Base-by-base conservation (phyloP, 2,888 invertebrate species). In the Seladonia tumulorum region DNA sequence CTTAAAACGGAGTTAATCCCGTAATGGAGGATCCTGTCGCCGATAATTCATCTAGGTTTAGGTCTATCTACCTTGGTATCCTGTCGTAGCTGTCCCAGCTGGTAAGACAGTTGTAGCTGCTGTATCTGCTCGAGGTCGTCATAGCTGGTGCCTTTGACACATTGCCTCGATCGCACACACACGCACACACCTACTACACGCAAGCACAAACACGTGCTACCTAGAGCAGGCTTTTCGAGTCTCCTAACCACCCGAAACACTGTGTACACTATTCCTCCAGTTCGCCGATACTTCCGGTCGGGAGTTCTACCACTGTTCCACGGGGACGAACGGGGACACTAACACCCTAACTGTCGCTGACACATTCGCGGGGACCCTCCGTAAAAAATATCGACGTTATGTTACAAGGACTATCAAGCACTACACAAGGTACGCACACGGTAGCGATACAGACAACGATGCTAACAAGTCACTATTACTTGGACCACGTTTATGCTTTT, bases 31-130 rank as follows among this genome's bases (percentile, higher is more conserved):
- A 83, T 66, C 82, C 76, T 14, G 14, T 29, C 42, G n/a, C 14
- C 29, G 22, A 77, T 45, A 70, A 86, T 79, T 71, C 63, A 82
- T 77, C 70, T n/a, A n/a, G n/a, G n/a, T n/a, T n/a, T n/a, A n/a
- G 10, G n/a, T 80, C 45, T 47, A 75, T 57, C 42, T 97, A 98
- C 98, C 98, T 98, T 92, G 98, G 98, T 95, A 98, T 98, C 95
- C 96, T 97, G 95, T 98, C 98, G 96, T 98, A 98, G 95, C 98
- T 98, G 96, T 98, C 98, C 98, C 98, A 98, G 95, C 98, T 97
- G 88, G 97, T 97, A 94, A 98, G 96, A 95, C 98, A 98, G 96
- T 98, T 98, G 96, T 98, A 98, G 86, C 98, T 98, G 95, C 97
- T 98, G 96, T 98, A 98, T 96, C 98, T 97, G 96, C 97, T 98